phyloP scores from a whole-genome alignment of 1,140 invertebrate genomes.

The Drosophila busckii region DNA sequence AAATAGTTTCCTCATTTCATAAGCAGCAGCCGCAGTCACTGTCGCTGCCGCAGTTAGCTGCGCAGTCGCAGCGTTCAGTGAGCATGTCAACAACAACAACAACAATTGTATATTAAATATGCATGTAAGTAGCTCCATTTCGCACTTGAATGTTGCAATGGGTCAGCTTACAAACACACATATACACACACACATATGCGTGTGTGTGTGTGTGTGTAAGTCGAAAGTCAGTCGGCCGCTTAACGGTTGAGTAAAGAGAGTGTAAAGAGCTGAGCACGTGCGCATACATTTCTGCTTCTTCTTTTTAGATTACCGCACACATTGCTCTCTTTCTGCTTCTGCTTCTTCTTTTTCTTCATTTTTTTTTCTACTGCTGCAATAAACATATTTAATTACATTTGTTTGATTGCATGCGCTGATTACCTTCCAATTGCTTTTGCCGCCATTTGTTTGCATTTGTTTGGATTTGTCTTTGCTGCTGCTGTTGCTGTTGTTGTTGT shows the following conservation, averaged over 20 bases:
- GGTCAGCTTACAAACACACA: background rate
- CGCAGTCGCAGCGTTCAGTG: too few species aligned
- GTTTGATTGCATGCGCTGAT: constrained; percentile 7
- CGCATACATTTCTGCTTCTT: constrained; percentile 17
- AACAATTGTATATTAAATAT: too few species aligned
- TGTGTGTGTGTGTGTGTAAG: background rate
- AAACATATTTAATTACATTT: constrained; percentile 23
- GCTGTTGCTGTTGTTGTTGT: constrained; percentile 33
- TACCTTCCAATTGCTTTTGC: constrained; percentile 73
- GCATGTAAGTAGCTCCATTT: too few species aligned
- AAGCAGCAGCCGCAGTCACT: constrained; percentile 48
- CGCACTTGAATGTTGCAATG: too few species aligned
- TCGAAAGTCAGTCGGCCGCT: constrained; percentile 55
- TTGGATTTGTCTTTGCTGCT: constrained; percentile 50
- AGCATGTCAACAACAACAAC: too few species aligned
- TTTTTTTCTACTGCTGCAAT: constrained; percentile 35
- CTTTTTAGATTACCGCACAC: constrained; percentile 16
- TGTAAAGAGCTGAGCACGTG: constrained; percentile 17
- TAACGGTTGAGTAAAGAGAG: constrained; percentile 27
- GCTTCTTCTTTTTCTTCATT: constrained; percentile 4
- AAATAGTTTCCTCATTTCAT: constrained; percentile 69
- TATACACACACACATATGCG: background rate
- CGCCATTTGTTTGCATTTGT: constrained; percentile 53
- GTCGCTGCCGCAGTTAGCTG: constrained; percentile 28
- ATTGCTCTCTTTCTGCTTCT: constrained; percentile 17